Evolutionary conservation across 2,888 invertebrate genomes (phyloP), one percentile per base, ranked within the genome.

Genomic region (Plebejus melissa): DNA sequence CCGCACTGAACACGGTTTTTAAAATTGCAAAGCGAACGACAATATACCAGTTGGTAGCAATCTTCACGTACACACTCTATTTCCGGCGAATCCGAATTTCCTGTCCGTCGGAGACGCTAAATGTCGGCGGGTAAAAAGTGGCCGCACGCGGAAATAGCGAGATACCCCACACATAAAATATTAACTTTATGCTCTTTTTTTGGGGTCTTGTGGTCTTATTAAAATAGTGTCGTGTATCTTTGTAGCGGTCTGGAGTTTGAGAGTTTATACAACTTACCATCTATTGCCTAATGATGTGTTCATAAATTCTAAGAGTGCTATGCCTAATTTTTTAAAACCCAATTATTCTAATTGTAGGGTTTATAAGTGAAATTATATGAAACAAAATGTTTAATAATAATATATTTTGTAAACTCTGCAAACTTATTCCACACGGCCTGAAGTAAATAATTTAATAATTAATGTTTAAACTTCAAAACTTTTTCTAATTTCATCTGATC

Each of bases 141-240:
- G 90, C 90, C 87, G 86, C 84, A 84, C 79, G 79, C 87, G 92
- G 93, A 93, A 93, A 93, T 93, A 88, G 88, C 90, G 89, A 90
- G 90, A 90, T 85, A 80, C 84, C 81, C 71, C 11, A 28, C 72
- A 54, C 72, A 54, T 54, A 72, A 71, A 72, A 72, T 72, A 72
- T 72, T 54, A 72, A 72, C 72, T 72, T 71, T 72, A 72, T 72
- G 28, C 50, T 71, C 22, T 41, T 46, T 71, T 46, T 71, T 41
- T 71, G 71, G 41, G 41, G 71, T 71, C 70, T 22, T 41, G 22
- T 71, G 70, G 70, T 71, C 46, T 46, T 41, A 71, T 71, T 71
- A 71, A 41, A 71, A 46, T 41, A 71, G 41, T 71, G 28, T 22
- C 28, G n/a, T 22, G 36, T 36, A n/a, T n/a, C 36, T 36, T n/a